A percentile compares a stretch with the other conserved stretches of the same genome.
phyloP scores from a whole-genome alignment of 2,888 invertebrate species.

The Reticulitermes lucifugus region DNA sequence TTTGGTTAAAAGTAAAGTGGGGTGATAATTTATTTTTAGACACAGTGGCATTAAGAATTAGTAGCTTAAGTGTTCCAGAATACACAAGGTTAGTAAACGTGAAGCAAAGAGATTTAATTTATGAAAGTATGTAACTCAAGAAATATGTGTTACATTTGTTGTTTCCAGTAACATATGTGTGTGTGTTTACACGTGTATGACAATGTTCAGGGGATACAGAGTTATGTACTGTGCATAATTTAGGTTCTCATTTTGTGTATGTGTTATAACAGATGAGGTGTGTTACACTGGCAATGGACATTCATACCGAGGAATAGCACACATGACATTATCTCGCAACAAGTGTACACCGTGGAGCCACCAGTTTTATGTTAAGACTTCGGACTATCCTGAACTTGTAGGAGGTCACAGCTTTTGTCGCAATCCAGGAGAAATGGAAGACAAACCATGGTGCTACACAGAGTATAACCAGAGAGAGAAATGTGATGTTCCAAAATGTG shows the following conservation, averaged over 20 bases:
- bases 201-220: too few species aligned
- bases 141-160: too few species aligned
- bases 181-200: background rate
- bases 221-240: too few species aligned
- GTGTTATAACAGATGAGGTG: constrained; percentile 71
- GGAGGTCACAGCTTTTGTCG: constrained; percentile 90
- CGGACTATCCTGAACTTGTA: constrained; percentile 86
- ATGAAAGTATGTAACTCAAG: too few species aligned
- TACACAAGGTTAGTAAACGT: too few species aligned
- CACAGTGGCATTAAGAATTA: too few species aligned
- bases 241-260: too few species aligned
- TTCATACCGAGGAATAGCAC: constrained; percentile 82
- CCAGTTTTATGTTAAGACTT: constrained; percentile 78
- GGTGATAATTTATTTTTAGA: too few species aligned
- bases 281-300: constrained; percentile 92
- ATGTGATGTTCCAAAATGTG: constrained; percentile 90
- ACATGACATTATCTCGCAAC: constrained; percentile 55
- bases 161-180: background rate
- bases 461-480: constrained; percentile 75
- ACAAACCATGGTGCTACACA: constrained; percentile 89
- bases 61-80: too few species aligned
- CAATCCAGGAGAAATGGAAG: constrained; percentile 86
- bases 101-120: too few species aligned
- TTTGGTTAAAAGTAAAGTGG: too few species aligned
- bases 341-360: constrained; percentile 88